Evolutionary conservation across 2,888 invertebrate species (phyloP).

Genomic region (Enchytraeus crypticus): DNA sequence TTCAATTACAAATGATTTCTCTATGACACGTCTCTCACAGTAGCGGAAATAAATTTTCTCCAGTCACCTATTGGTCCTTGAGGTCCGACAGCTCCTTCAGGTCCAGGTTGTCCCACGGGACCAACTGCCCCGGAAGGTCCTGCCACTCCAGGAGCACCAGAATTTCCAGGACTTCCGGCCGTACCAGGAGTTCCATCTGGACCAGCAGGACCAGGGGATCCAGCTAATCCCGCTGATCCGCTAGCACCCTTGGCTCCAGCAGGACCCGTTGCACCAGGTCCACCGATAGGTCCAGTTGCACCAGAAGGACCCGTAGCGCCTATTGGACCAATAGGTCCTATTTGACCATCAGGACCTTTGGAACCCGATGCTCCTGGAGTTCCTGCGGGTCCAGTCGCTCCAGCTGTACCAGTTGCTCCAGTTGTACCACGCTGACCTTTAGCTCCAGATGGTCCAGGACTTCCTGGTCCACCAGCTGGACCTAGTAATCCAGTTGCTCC

Average conservation of each 20-base stretch:
- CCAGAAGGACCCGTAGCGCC: conserved; percentile 6
- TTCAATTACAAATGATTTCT: too few relatives aligned
- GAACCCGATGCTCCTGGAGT: too few relatives aligned
- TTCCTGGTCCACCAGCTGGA: conserved; percentile 12
- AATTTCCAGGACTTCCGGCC: background rate
- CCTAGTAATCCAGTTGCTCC: conserved; percentile 2
- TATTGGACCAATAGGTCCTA: too few relatives aligned
- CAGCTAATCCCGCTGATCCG: conserved; percentile 1
- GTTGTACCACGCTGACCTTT: conserved; percentile 12
- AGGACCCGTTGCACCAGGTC: conserved; percentile 2
- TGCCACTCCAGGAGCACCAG: conserved; percentile 10
- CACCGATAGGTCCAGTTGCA: conserved; percentile 1
- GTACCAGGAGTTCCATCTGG: conserved; percentile 8
- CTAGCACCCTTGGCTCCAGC: background rate
- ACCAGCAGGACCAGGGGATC: conserved; percentile 3
- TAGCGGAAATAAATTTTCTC: too few relatives aligned
- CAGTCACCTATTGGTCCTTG: too few relatives aligned
- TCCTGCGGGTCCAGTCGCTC: conserved; percentile 16
- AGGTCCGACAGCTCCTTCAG: conserved; percentile 10
- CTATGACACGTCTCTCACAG: too few relatives aligned
- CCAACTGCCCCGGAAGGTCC: conserved; percentile 19
- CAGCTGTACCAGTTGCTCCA: conserved; percentile 11
- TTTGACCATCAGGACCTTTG: too few relatives aligned
- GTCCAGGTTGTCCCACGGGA: conserved; percentile 11
- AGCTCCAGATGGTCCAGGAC: conserved; percentile 13